Percentiles rank a stretch among this genome's conserved stretches.
phyloP scores from a whole-genome alignment of 2,888 invertebrate species.

The Acronicta aceris region DNA sequence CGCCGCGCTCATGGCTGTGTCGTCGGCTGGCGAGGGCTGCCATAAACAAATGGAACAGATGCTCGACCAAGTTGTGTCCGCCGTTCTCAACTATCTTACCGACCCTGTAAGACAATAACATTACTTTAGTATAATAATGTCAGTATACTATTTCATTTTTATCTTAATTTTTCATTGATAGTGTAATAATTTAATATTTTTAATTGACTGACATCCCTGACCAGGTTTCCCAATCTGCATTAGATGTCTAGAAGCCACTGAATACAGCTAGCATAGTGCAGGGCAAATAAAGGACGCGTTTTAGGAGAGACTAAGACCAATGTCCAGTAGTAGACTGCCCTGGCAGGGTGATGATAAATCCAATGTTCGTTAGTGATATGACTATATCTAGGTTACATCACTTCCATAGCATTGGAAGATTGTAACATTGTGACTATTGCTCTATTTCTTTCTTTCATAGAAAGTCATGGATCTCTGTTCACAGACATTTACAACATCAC shows the following conservation, averaged over 20 bases:
- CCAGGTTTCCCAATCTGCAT: too few relatives aligned
- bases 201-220: too few relatives aligned
- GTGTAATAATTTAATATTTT: too few relatives aligned
- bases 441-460: conserved; percentile 78
- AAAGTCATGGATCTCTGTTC: conserved; percentile 82
- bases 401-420: conserved; percentile 88
- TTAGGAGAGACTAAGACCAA: too few relatives aligned
- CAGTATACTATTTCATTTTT: too few relatives aligned
- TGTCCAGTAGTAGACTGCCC: too few relatives aligned
- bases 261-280: too few relatives aligned
- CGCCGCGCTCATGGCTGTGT: conserved; percentile 99
- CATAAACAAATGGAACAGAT: conserved; percentile 99
- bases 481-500: conserved; percentile 66
- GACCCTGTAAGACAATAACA: conserved; percentile 91
- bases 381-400: conserved; percentile 67
- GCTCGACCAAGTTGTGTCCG: conserved; percentile 97
- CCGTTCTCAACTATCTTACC: conserved; percentile 95
- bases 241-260: too few relatives aligned
- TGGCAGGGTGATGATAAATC: conserved; percentile 33
- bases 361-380: conserved; percentile 88
- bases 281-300: too few relatives aligned
- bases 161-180: too few relatives aligned
- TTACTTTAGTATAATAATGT: too few relatives aligned
- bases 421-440: conserved; percentile 77
- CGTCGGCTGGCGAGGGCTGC: conserved; percentile 99